Evolutionary conservation across 2,888 invertebrate species (phyloP).

Genomic region (Itoplectis maculator): DNA sequence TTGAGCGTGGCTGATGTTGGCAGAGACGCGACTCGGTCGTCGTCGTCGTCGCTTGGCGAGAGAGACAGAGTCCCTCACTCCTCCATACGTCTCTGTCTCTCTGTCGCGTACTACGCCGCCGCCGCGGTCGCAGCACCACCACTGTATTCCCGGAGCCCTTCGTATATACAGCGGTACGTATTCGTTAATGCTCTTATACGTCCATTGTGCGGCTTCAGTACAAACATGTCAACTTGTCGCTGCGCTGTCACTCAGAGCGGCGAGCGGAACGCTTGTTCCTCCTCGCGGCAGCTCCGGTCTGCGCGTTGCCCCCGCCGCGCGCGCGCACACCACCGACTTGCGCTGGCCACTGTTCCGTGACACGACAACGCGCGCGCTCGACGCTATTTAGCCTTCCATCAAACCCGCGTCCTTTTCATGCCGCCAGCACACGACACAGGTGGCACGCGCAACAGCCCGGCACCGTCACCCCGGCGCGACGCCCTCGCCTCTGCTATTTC

Average conservation of each 20-base stretch:
- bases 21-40: slow-evolving; percentile 50
- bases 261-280: slow-evolving; percentile 69
- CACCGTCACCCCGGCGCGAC: slow-evolving; percentile 14
- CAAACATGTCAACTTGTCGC: slow-evolving; percentile 82
- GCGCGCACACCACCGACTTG: too few relatives aligned
- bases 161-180: slow-evolving; percentile 69
- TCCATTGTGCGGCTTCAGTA: slow-evolving; percentile 79
- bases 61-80: too few relatives aligned
- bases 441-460: slow-evolving; percentile 42
- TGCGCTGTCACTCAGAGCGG: slow-evolving; percentile 76
- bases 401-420: slow-evolving; percentile 77
- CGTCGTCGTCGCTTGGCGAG: slow-evolving; percentile 20
- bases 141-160: slow-evolving; percentile 30
- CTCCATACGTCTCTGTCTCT: too few relatives aligned
- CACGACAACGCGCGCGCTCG: slow-evolving; percentile 73
- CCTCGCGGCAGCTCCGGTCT: slow-evolving; percentile 27
- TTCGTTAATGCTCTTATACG: slow-evolving; percentile 77
- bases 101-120: not conserved
- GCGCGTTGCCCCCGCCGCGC: too few relatives aligned
- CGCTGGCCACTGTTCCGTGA: slow-evolving; percentile 75
- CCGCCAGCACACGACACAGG: slow-evolving; percentile 67
- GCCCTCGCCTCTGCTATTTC: slow-evolving; percentile 19
- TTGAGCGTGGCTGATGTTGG: slow-evolving; percentile 58
- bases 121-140: not conserved
- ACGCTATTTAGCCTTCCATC: slow-evolving; percentile 80